These are phyloP conservation scores for Cydia splendana DNA, from an alignment of 1,140 invertebrate species.

Conservation along the genomic window DNA sequence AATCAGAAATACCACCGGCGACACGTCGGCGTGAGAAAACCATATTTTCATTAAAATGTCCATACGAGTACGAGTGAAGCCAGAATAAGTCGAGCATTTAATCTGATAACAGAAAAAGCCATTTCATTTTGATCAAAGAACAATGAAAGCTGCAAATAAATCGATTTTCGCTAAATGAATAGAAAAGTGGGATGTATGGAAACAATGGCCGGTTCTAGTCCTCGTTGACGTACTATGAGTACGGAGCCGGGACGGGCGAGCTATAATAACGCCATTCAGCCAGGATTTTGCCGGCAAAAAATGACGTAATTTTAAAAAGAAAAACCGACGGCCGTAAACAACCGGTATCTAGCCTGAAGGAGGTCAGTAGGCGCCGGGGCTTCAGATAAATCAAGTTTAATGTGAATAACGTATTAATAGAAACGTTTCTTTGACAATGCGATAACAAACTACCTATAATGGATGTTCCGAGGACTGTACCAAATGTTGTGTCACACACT, in stretches of 20 bases:
- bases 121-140: conserved; percentile 12
- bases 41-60: neutral
- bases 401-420: conserved; percentile 17
- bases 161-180: conserved; percentile 26
- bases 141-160: neutral
- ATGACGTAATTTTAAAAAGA: conserved; percentile 33
- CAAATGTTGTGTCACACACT: too few species aligned
- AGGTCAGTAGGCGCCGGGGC: conserved; percentile 24
- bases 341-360: conserved; percentile 16
- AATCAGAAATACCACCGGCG: conserved; percentile 9
- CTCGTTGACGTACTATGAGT: neutral
- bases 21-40: neutral
- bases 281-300: conserved; percentile 24
- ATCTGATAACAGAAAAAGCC: neutral
- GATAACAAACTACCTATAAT: neutral
- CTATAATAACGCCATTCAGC: conserved; percentile 26
- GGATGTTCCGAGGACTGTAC: neutral
- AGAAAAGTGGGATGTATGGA: neutral
- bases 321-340: conserved; percentile 26
- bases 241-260: neutral
- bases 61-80: neutral
- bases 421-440: conserved; percentile 3
- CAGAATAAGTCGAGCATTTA: neutral
- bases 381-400: conserved; percentile 16
- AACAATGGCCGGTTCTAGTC: conserved; percentile 24